Conservation (phyloP, 1,140 invertebrate species). For the Zophobas atratus region DNA sequence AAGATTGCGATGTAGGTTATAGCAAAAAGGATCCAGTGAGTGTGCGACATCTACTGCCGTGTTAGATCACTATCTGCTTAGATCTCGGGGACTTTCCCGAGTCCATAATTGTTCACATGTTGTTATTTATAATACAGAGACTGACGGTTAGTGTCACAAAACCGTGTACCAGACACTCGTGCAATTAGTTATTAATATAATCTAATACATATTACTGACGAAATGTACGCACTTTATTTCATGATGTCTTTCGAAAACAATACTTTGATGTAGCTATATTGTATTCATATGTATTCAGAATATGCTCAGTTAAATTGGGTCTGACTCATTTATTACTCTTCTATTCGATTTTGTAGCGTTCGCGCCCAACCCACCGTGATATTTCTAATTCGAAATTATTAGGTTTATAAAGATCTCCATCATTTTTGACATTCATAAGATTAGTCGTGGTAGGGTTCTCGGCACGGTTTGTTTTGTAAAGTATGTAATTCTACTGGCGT, state of each 20-base stretch:
- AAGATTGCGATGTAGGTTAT: constrained; percentile 46
- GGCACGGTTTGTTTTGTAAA: constrained; percentile 53
- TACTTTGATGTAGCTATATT: constrained; percentile 53
- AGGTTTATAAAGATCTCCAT: too few species aligned
- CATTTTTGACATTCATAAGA: too few species aligned
- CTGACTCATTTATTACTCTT: constrained; percentile 49
- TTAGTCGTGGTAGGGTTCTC: not conserved
- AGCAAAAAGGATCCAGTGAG: constrained; percentile 48
- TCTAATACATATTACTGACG: constrained; percentile 49
- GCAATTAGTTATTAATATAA: constrained; percentile 54
- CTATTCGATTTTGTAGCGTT: constrained; percentile 18
- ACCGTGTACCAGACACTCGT: constrained; percentile 51
- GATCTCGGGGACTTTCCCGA: constrained; percentile 42
- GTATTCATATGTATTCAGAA: constrained; percentile 51
- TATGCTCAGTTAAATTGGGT: constrained; percentile 62
- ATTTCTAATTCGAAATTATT: too few species aligned
- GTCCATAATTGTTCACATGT: constrained; percentile 48
- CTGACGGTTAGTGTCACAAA: constrained; percentile 50
- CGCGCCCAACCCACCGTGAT: too few species aligned
- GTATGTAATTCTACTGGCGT: constrained; percentile 58
- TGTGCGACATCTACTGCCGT: constrained; percentile 62
- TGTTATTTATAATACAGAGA: constrained; percentile 55
- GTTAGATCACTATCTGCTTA: constrained; percentile 51
- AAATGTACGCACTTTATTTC: constrained; percentile 55
- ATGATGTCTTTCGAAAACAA: constrained; percentile 52